A percentile compares a stretch with the other conserved stretches of the same genome.
phyloP scores from a whole-genome alignment of 2,888 invertebrate genomes.

The Sminthurides aquaticus region DNA sequence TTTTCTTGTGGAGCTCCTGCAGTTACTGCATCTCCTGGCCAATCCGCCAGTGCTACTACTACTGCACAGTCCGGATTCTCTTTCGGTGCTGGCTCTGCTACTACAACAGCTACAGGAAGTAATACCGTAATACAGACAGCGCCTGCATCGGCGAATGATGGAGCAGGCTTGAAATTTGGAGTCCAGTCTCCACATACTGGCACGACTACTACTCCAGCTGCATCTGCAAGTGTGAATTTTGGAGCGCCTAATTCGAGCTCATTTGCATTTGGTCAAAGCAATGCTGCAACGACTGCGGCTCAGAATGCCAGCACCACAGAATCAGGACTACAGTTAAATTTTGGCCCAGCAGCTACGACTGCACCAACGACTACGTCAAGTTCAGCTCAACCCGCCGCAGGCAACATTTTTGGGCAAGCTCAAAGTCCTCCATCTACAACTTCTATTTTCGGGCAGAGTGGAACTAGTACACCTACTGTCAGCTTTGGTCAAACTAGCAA shows the following conservation, averaged over 20 bases:
- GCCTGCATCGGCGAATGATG: not conserved
- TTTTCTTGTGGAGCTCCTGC: too few relatives aligned
- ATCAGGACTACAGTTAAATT: too few relatives aligned
- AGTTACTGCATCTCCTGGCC: too few relatives aligned
- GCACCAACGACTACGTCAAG: not conserved
- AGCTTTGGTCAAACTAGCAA: too few relatives aligned
- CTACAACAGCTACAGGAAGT: not conserved
- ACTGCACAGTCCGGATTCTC: not conserved
- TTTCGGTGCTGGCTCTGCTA: not conserved
- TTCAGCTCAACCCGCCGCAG: too few relatives aligned
- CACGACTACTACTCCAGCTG: not conserved
- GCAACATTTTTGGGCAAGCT: too few relatives aligned
- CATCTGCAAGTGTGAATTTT: not conserved
- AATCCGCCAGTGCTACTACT: not conserved
- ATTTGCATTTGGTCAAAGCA: slow-evolving; percentile 6
- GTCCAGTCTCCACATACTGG: not conserved
- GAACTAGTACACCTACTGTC: too few relatives aligned
- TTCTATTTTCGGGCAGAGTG: too few relatives aligned
- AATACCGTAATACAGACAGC: not conserved
- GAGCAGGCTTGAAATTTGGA: not conserved
- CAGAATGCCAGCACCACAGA: not conserved
- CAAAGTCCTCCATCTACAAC: too few relatives aligned
- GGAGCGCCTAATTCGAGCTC: not conserved
- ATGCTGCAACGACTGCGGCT: not conserved
- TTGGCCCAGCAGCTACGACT: not conserved